Percentiles rank a stretch among this genome's conserved stretches.
These are phyloP conservation scores for Clarias macrocephalus DNA, from an alignment of 2,113 vertebrate genomes.

Conservation along the genomic window DNA sequence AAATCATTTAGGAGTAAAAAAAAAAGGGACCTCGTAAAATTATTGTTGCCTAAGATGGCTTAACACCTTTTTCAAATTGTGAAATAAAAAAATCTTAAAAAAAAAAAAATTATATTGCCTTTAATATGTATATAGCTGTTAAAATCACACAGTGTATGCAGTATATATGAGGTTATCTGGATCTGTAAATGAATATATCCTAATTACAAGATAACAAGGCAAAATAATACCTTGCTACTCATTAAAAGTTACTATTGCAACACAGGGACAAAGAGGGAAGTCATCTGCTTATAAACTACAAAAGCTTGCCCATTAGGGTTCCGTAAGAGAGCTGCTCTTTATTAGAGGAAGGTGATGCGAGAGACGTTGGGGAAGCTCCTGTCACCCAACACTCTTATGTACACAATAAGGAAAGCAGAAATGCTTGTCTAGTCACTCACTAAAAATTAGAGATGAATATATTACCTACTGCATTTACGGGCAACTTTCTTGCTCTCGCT, in stretches of 20 bases:
- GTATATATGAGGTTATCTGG: constrained; percentile 27
- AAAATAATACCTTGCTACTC: constrained; percentile 65
- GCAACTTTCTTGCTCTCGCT: neutral
- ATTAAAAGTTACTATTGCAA: constrained; percentile 67
- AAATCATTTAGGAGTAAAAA: neutral
- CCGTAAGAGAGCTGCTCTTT: constrained; percentile 55
- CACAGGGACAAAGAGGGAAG: constrained; percentile 24
- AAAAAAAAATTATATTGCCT: no score
- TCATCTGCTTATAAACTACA: constrained; percentile 9
- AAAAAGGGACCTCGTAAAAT: neutral
- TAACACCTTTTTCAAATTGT: neutral
- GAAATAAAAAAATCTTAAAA: neutral
- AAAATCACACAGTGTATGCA: constrained; percentile 18
- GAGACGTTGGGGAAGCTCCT: neutral
- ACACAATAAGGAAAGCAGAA: constrained; percentile 21
- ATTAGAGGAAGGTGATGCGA: neutral
- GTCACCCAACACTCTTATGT: neutral
- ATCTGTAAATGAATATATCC: constrained; percentile 58
- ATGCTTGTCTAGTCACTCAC: neutral
- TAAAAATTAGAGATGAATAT: constrained; percentile 17
- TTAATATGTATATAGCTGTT: no score
- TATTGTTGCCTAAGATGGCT: neutral
- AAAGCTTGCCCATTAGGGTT: constrained; percentile 57
- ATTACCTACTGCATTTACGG: neutral
- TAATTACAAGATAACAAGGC: constrained; percentile 73